Base-by-base conservation (phyloP, 2,113 vertebrate species). In the Lepus americanus region DNA sequence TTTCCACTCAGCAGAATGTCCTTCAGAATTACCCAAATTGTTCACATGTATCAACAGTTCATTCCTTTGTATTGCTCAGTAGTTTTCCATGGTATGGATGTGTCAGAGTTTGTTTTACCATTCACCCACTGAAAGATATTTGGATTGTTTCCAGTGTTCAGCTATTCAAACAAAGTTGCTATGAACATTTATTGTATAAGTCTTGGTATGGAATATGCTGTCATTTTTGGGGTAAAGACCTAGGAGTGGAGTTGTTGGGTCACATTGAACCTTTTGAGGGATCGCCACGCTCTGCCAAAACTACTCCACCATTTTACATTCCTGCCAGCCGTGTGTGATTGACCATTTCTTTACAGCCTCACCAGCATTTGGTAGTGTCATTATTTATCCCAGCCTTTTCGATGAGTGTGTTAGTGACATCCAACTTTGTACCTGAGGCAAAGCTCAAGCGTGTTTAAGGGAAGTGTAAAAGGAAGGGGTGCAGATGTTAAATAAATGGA, bases 381-480 rank as follows among this genome's bases (percentile, higher is more conserved):
- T 29, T 85, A 39, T 95, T 88, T 64, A 92, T 93, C 72, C 79
- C 77, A 89, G 55, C 36, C 63, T 72, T 88, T 92, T 6, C 66
- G 61, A 76, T 78, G 25, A 33, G 3, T 80, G 14, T 78, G 9
- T 87, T 59, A 51, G 72, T 80, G 78, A 84, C 80, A 86, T 16
- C 16, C 83, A 76, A 96, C 31, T 93, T 74, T 73, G 39, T 88
- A 14, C 67, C 69, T 92, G 31, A 80, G 59, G 72, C 59, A 94
- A 73, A 94, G 85, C 59, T 79, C 8, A 14, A 59, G 59, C 59
- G 20, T 90, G 6, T 84, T 81, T 87, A n/a, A 39, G 39, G 29
- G 36, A 88, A 64, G 14, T 31, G 5, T 16, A 81, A 88, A 89
- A 84, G 64, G 69, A 88, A 90, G 22, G 25, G 27, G 59, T 93